Base-by-base conservation (phyloP, 1,140 invertebrate species). In the Phymorhynchus buccinoides region DNA sequence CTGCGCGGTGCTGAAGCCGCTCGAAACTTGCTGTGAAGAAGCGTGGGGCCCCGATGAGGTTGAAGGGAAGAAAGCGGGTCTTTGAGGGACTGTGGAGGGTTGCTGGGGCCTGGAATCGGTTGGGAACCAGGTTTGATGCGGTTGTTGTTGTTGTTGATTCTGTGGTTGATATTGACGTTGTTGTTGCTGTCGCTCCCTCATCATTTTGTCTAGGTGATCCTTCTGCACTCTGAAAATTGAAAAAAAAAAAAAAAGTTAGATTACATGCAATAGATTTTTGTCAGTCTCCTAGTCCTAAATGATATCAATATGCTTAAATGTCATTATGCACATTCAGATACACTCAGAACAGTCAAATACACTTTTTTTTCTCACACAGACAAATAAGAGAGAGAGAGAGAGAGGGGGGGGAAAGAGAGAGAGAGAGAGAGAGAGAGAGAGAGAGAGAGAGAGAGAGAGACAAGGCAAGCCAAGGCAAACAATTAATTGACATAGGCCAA, bases 141-240 rank as follows among this genome's bases (percentile, higher is more conserved):
- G n/a, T 4, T 52, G 79, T 18, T 37, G 79, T 56, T 79, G 77
- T 32, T 48, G 42, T 35, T 52, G 73, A 9, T 39, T 27, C 35
- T 37, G n/a, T 32, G 2, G 32, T 77, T 37, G 6, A 30, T 78
- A 44, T 9, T 71, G 62, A 41, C 83, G 71, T 39, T 89, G 86
- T 75, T 88, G 84, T 35, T 87, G 80, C 39, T 88, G 87, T 22
- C 88, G 62, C 41, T 88, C 83, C 66, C 86, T 85, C 14, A 90
- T 85, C 42, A 88, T 89, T 39, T 81, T 71, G 62, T 89, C 89
- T n/a, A 90, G 86, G 68, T 88, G 84, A 73, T 87, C 66, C 71
- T 88, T 90, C 73, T 90, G 89, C 44, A 88, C 87, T 73, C 89
- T 90, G 80, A 14, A 56, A 48, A 52, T 9, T 42, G n/a, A 22